phyloP scores from a whole-genome alignment of 2,797 vertebrate species.

The Sebastes trivittatus region DNA sequence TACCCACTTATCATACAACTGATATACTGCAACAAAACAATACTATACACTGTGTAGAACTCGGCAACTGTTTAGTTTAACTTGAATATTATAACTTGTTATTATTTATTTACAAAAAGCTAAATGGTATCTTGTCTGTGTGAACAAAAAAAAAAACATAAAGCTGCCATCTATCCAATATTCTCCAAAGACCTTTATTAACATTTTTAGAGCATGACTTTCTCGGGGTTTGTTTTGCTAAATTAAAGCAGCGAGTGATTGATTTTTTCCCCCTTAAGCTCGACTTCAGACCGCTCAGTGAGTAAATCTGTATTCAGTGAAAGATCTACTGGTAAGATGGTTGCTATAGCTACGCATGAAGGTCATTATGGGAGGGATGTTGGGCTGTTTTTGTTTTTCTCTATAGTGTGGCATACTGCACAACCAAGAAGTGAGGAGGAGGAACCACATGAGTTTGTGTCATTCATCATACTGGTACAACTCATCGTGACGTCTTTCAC shows the following conservation, averaged over 20 bases:
- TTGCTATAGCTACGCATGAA: slow-evolving; percentile 75
- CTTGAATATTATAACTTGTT: background rate
- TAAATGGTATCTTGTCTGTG: background rate
- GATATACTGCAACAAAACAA: background rate
- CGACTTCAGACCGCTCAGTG: slow-evolving; percentile 13
- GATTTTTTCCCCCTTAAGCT: slow-evolving; percentile 5
- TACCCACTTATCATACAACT: background rate
- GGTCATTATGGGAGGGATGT: slow-evolving; percentile 61
- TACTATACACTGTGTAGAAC: background rate
- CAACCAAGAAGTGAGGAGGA: slow-evolving; percentile 9
- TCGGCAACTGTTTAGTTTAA: background rate
- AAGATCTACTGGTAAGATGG: slow-evolving; percentile 38
- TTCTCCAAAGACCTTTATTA: background rate
- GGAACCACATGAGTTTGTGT: background rate
- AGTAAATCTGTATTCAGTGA: slow-evolving; percentile 51
- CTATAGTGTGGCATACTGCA: background rate
- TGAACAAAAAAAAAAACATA: background rate
- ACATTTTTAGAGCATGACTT: background rate
- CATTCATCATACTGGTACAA: background rate
- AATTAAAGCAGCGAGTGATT: slow-evolving; percentile 17
- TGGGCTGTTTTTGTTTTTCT: slow-evolving; percentile 41
- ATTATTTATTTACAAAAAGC: background rate
- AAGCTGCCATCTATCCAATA: background rate
- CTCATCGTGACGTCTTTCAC: background rate
- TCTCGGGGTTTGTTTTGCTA: background rate